Conservation (phyloP, 2,113 vertebrate species). For the Pseudopipra pipra region DNA sequence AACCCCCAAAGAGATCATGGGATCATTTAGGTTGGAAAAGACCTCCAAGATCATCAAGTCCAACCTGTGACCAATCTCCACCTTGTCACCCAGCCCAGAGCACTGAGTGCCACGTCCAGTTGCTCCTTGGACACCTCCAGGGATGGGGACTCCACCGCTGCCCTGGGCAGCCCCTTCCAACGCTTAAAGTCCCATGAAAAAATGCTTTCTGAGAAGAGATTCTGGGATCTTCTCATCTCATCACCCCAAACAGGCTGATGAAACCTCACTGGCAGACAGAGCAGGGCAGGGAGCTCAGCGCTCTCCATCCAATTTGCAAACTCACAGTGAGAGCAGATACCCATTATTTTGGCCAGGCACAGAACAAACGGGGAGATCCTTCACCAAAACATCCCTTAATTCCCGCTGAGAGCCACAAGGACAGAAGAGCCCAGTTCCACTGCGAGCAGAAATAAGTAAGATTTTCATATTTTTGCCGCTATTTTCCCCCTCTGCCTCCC, state of each 20-base stretch:
- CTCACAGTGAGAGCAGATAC: neutral
- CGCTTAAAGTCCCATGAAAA: neutral
- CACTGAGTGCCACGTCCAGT: neutral
- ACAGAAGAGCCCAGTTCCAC: neutral
- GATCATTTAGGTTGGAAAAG: neutral
- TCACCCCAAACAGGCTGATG: neutral
- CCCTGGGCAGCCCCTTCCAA: neutral
- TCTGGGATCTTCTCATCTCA: neutral
- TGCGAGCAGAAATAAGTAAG: neutral
- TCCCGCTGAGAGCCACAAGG: neutral
- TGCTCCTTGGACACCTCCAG: neutral
- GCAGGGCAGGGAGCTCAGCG: neutral
- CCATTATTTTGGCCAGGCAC: neutral
- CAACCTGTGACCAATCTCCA: neutral
- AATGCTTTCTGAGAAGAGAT: neutral
- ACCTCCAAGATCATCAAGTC: neutral
- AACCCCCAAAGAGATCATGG: rapidly evolving
- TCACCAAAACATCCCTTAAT: neutral
- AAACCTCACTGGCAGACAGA: neutral
- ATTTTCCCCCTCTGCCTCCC: neutral
- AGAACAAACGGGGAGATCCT: neutral
- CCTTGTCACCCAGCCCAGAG: neutral
- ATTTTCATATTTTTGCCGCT: neutral
- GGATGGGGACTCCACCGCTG: neutral
- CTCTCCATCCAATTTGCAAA: neutral